Evolutionary conservation across 2,888 invertebrate genomes (phyloP), one percentile per base, ranked within the genome.

Genomic region (Athalia circularis): DNA sequence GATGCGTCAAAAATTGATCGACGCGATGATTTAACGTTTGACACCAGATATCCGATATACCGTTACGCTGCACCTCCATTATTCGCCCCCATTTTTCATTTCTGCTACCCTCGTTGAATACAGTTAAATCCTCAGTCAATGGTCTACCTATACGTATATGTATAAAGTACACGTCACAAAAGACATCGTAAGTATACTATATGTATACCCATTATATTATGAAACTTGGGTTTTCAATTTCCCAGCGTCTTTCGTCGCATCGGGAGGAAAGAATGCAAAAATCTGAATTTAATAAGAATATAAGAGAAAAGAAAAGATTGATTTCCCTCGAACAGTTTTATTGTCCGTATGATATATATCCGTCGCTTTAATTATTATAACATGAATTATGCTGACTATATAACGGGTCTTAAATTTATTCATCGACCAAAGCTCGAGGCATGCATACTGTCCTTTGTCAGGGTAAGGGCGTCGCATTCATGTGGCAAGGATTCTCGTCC

Each of bases 1-100:
- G 62, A 62, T 64, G 75, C 62, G 75, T 62, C 52, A 50, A 64
- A 75, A 75, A 75, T 75, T 75, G 62, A 75, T 75, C 75, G 75
- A 75, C 47, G 75, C 62, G 59, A 75, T 62, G 75, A 75, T 75
- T 75, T 50, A 50, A 75, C 75, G 75, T 75, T 75, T 75, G 75
- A 75, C 75, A 72, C 61, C 59, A 61, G 47, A 72, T 29, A 29
- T 72, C 59, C 59, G 45, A 72, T 47, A 15, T 29, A 43, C n/a
- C 47, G 13, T 54, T 68, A 64, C 43, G 43, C 15, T 65, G 52
- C 67, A 15, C 4, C 50, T 72, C 72, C 72, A 59, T 72, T 72
- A 72, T 72, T 72, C 72, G 13, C 57, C 9, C 50, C 72, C 72
- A 72, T 59, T 72, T 72, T 72, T 72, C 72, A 45, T 59, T 29